phyloP scores from a whole-genome alignment of 1,140 invertebrate genomes.

The Drosophila pectinifera region DNA sequence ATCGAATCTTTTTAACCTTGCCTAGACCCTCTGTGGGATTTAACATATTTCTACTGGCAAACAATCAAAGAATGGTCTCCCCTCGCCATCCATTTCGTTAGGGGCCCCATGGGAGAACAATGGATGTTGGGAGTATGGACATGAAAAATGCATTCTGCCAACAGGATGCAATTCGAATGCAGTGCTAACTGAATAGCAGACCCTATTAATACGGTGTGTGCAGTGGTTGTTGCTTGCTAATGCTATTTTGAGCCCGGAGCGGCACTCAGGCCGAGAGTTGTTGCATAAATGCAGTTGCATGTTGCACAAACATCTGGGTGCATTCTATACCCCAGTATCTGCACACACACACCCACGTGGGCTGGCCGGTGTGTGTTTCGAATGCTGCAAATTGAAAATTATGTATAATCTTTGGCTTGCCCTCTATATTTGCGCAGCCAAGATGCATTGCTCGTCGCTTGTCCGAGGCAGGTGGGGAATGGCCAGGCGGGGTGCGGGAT shows the following conservation, averaged over 20 bases:
- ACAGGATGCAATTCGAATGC: conserved; percentile 43
- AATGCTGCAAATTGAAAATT: conserved; percentile 70
- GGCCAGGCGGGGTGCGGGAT: background rate
- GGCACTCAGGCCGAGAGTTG: conserved; percentile 60
- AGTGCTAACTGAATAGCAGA: conserved; percentile 43
- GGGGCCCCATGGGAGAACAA: conserved; percentile 2
- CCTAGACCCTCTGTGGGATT: background rate
- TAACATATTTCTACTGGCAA: background rate
- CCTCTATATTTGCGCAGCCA: conserved; percentile 66
- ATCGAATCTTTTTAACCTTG: background rate
- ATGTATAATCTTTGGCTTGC: conserved; percentile 74
- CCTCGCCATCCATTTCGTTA: conserved; percentile 17
- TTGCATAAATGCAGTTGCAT: conserved; percentile 76
- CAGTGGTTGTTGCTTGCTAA: conserved; percentile 35
- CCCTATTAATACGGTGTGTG: conserved; percentile 33
- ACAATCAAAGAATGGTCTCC: background rate
- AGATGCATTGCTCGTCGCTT: conserved; percentile 63
- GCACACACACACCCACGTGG: background rate
- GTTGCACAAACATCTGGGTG: conserved; percentile 57
- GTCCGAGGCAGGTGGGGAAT: background rate
- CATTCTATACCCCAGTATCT: conserved; percentile 8
- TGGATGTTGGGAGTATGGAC: conserved; percentile 26
- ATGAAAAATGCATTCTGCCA: conserved; percentile 69
- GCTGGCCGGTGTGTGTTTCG: conserved; percentile 36
- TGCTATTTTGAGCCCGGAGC: conserved; percentile 47